Percentiles rank a stretch among this genome's conserved stretches.
phyloP scores from a whole-genome alignment of 2,113 vertebrate genomes.

The Onychorhynchus coronatus region DNA sequence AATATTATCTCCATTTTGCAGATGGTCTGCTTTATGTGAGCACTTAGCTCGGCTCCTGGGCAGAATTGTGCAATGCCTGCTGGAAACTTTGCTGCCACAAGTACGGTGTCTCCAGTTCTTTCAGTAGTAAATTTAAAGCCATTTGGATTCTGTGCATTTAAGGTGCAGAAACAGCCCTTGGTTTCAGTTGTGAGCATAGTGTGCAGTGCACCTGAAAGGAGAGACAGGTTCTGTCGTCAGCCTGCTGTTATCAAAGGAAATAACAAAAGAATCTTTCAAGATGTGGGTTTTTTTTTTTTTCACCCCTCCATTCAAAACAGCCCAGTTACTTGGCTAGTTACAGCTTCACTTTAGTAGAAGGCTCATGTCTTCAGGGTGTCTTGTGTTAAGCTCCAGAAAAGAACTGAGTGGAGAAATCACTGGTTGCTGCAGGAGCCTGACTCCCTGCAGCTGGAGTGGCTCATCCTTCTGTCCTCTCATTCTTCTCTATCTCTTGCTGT shows the following conservation, averaged over 20 bases:
- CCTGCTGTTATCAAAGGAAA: neutral
- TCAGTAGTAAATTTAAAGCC: neutral
- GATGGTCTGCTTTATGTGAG: fast-evolving
- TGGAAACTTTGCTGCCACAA: neutral
- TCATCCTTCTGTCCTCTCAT: neutral
- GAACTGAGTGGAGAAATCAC: neutral
- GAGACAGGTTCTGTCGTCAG: neutral
- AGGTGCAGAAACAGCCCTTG: neutral
- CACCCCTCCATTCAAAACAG: neutral
- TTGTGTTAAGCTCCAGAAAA: neutral
- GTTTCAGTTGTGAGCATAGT: neutral
- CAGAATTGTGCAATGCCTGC: neutral
- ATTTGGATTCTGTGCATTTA: neutral
- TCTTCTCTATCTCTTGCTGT: neutral
- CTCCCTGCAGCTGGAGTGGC: neutral
- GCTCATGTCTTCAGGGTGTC: neutral
- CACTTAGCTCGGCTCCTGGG: neutral
- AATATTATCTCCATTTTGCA: neutral
- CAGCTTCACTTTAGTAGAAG: neutral
- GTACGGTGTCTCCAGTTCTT: neutral
- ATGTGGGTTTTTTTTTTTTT: neutral
- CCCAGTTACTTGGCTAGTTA: neutral
- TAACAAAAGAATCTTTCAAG: neutral
- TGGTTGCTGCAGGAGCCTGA: neutral
- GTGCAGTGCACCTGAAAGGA: neutral